A percentile compares a stretch with the other conserved stretches of the same genome.
These are phyloP conservation scores for Percina caprodes DNA, from an alignment of 2,113 vertebrate species.

Conservation along the genomic window DNA sequence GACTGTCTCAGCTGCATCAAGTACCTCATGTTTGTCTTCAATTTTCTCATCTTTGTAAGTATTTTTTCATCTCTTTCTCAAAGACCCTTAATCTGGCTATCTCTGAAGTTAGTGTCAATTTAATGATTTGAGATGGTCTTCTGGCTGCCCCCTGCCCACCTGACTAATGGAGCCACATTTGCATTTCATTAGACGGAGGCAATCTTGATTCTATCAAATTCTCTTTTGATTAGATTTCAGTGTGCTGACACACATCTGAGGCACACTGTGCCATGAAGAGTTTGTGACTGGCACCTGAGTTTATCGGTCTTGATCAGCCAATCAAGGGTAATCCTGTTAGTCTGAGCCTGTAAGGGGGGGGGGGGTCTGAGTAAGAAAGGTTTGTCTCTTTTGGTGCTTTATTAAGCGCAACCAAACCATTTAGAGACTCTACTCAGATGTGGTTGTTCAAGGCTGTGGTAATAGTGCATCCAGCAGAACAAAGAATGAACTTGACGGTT, in stretches of 20 bases:
- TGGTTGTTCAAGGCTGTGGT: conserved; percentile 39
- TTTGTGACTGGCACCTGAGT: conserved; percentile 78
- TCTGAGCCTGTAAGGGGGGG: conserved; percentile 38
- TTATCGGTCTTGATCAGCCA: conserved; percentile 79
- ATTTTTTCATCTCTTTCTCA: conserved; percentile 52
- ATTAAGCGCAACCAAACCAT: conserved; percentile 67
- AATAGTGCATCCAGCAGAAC: conserved; percentile 58
- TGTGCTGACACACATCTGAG: conserved; percentile 78
- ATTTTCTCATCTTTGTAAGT: conserved; percentile 98
- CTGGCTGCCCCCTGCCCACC: conserved; percentile 43
- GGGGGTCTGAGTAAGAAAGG: conserved; percentile 30
- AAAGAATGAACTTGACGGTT: conserved; percentile 52
- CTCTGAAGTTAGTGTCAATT: conserved; percentile 63
- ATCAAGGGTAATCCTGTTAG: conserved; percentile 79
- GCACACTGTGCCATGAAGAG: conserved; percentile 58
- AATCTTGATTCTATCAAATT: conserved; percentile 80
- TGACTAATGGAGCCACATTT: conserved; percentile 76
- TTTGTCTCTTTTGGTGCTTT: conserved; percentile 70
- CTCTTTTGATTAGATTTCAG: conserved; percentile 79
- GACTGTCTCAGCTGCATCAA: conserved; percentile 97
- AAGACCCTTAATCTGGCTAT: conserved; percentile 44
- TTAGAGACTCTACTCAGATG: conserved; percentile 55
- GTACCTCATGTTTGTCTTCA: conserved; percentile 98
- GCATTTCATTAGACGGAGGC: conserved; percentile 77
- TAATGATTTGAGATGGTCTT: conserved; percentile 62